Conservation (phyloP, 2,888 invertebrate species). For the Macropis europaea region DNA sequence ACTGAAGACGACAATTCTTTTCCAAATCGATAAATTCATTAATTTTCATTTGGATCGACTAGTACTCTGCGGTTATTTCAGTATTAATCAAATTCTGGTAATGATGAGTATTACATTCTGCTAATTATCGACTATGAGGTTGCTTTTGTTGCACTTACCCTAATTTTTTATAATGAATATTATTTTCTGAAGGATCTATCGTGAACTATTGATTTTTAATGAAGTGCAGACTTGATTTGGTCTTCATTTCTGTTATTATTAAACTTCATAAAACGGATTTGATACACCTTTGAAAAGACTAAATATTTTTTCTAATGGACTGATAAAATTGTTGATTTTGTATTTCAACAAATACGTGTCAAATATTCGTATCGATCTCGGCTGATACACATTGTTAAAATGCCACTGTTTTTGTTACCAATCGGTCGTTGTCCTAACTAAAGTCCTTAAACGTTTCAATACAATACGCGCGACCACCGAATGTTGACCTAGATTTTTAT, state of each 20-base stretch:
- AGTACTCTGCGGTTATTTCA: not conserved
- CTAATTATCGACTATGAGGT: not conserved
- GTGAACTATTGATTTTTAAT: too few relatives aligned
- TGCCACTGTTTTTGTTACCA: slow-evolving; percentile 35
- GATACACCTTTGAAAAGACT: too few relatives aligned
- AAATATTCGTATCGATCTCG: slow-evolving; percentile 5
- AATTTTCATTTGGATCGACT: not conserved
- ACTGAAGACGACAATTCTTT: not conserved
- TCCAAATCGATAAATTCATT: not conserved
- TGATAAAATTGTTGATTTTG: too few relatives aligned
- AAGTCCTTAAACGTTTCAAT: slow-evolving; percentile 40
- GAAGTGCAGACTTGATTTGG: too few relatives aligned
- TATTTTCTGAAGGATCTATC: too few relatives aligned
- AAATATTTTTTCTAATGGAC: too few relatives aligned
- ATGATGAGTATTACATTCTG: not conserved
- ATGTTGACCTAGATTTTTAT: slow-evolving; percentile 36
- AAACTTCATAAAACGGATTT: too few relatives aligned
- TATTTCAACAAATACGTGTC: not conserved
- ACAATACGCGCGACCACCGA: slow-evolving; percentile 29
- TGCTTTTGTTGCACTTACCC: not conserved
- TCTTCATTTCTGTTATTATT: too few relatives aligned
- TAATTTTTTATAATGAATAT: too few relatives aligned
- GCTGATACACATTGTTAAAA: slow-evolving; percentile 53
- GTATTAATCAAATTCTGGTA: not conserved
- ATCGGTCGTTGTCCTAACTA: slow-evolving; percentile 49